A percentile compares a stretch with the other conserved stretches of the same genome.
Conservation (phyloP, 2,888 invertebrate species). For the Spodoptera picta region DNA sequence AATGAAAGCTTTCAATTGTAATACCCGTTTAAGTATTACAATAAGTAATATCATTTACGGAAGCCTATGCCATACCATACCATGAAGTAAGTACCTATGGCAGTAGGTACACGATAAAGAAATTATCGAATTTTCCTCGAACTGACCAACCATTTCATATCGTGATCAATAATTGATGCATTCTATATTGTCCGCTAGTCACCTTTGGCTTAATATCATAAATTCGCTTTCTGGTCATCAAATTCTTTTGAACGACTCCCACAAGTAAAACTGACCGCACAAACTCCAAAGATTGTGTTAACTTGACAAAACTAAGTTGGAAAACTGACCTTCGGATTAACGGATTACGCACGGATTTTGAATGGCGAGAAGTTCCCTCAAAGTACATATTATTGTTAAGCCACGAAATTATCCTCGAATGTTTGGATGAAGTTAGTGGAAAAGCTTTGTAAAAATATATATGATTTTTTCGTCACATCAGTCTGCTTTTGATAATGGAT, state of each 20-base stretch:
- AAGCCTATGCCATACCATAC: no score
- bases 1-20: no score
- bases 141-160: no score
- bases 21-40: no score
- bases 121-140: no score
- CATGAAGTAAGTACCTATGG: no score
- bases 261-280: slow-evolving; percentile 15
- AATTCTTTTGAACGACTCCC: slow-evolving; percentile 20
- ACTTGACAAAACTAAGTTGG: slow-evolving; percentile 19
- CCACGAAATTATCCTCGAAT: slow-evolving; percentile 8
- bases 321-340: slow-evolving; percentile 17
- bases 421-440: background rate
- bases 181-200: slow-evolving; percentile 15
- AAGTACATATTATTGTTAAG: slow-evolving; percentile 7
- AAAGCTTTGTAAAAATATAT: slow-evolving; percentile 5
- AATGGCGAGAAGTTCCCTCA: slow-evolving; percentile 4
- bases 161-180: no score
- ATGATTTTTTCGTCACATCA: background rate
- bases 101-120: no score
- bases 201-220: slow-evolving; percentile 14
- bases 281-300: slow-evolving; percentile 25
- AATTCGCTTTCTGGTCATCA: slow-evolving; percentile 13
- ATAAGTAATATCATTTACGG: no score
- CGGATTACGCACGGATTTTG: slow-evolving; percentile 2
- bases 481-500: no score